Evolutionary conservation across 2,888 invertebrate genomes (phyloP), one percentile per base, ranked within the genome.

Genomic region (Sthenelais limicola): DNA sequence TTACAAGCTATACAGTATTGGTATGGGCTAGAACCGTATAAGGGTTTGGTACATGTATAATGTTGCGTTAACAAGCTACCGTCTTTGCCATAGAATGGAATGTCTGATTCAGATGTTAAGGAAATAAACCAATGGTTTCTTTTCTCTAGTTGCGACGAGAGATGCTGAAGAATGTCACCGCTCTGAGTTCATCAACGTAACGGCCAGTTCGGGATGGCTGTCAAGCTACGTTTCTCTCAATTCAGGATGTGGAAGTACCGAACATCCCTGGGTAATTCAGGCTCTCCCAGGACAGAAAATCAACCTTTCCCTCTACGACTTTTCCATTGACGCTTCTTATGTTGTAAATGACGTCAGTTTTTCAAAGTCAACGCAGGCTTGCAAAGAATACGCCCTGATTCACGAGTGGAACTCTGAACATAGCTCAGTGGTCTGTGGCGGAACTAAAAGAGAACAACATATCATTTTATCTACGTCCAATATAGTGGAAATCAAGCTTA

Each of bases 321-420:
- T 70, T 32, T 70, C 70, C 21, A 52, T 38, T 4, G 54, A 70
- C 21, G 56, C 49, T 4, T 38, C 52, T 3, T 70, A 70, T 30
- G 32, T 38, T 24, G 38, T 51, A 52, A 52, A 70, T 28, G 52
- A 54, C 43, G 52, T 70, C 54, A 26, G 24, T 32, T 70, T 52
- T 43, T 38, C 24, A 18, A 47, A 35, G n/a, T 26, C 32, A 9
- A 70, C 70, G 1, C 54, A 70, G 30, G 70, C 51, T 9, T 70
- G 70, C 35, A 70, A 54, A 47, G 70, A 70, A 30, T 70, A 70
- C 38, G 70, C 70, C 54, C 28, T 70, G 38, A 52, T 70, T 0
- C 70, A 70, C 38, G 70, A 70, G 54, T 38, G 38, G 35, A n/a
- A 21, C 43, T 43, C 35, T 18, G 70, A 70, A 26, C 51, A 51